phyloP scores from a whole-genome alignment of 1,140 invertebrate genomes.

The Bombus cullumanus region DNA sequence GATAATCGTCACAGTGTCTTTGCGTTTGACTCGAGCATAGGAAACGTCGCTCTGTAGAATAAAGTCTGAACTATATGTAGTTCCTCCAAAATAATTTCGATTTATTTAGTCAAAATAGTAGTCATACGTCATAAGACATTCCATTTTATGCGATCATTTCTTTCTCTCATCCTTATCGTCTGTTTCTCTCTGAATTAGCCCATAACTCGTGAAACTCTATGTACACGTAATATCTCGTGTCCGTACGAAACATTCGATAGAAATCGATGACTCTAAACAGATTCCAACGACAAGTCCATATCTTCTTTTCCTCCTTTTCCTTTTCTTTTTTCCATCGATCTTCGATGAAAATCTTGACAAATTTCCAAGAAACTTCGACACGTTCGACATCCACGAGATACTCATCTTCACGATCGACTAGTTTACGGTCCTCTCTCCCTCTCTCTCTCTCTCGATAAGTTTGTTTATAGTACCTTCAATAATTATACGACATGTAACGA shows the following conservation, averaged over 20 bases:
- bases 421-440: background rate
- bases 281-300: background rate
- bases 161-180: background rate
- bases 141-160: too few relatives aligned
- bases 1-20: constrained; percentile 21
- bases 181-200: too few relatives aligned
- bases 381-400: background rate
- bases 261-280: background rate
- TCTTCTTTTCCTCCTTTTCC: background rate
- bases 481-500: constrained; percentile 17
- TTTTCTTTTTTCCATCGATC: background rate
- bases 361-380: background rate
- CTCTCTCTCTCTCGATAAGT: background rate
- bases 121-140: too few relatives aligned
- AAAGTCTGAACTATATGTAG: too few relatives aligned
- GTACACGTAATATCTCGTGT: background rate
- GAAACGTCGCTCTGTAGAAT: background rate
- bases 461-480: background rate
- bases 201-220: background rate
- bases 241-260: background rate
- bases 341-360: constrained; percentile 23
- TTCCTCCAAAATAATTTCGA: too few relatives aligned
- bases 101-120: too few relatives aligned
- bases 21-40: background rate
- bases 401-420: constrained; percentile 6